Evolutionary conservation across 2,888 invertebrate species (phyloP), one percentile per base, ranked within the genome.

Genomic region (Idaea biselata): DNA sequence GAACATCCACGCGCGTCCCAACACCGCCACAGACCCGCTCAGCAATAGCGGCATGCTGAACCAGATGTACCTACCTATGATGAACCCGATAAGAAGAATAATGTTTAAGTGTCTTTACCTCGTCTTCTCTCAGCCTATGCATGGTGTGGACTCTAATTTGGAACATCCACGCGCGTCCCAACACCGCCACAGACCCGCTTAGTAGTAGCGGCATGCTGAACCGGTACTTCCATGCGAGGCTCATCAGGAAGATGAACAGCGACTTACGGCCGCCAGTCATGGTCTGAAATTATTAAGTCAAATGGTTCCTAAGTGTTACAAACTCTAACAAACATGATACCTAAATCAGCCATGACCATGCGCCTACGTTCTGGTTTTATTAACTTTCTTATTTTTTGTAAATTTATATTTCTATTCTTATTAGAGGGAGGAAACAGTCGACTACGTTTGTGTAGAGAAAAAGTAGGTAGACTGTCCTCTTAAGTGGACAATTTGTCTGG

Each of bases 161-260:
- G 78, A 93, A 88, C 88, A 92, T 91, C 87, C 91, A 93, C 14
- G 92, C 92, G 66, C 91, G 84, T 54, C 93, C 93, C 25, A 93
- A 86, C 63, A 87, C 76, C 1, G 93, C 93, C 59, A 90, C 87
- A 0, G 91, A 88, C 56, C 92, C 88, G 70, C 90, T 90, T 58
- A 93, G 84, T 71, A 93, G 80, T 59, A 92, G 80, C 61, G 93
- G 93, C 88, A 93, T 88, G 67, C 89, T 91, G 82, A 80, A 91
- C n/a, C 93, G 85, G 71, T 87, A 92, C 68, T 83, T 83, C 93
- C 93, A 93, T 61, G 93, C 93, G 72, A 93, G 78, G 14, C 86
- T 86, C 92, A 93, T 93, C 77, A 93, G 86, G 79, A 93, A 93
- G 68, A 93, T 83, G 82, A 93, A 93, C 68, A 93, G 81, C 65